Evolutionary conservation across 2,797 vertebrate species (phyloP), one percentile per base, ranked within the genome.

Genomic region (Sciurus vulgaris): DNA sequence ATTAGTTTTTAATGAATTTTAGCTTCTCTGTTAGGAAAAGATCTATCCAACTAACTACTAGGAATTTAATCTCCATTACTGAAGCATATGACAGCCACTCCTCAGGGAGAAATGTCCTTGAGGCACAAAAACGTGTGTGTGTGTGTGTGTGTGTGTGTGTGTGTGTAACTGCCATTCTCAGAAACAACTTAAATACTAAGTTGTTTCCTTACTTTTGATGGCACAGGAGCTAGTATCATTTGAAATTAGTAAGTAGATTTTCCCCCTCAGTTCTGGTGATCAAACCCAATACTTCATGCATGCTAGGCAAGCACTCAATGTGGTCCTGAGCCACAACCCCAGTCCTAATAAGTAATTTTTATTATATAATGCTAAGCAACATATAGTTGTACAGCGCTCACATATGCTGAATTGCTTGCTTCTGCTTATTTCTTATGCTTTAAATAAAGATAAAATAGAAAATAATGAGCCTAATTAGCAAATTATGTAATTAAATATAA

Each of bases 1-100:
- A 98, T 98, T 98, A 98, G 97, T 98, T 98, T 98, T 98, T 98
- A 98, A 98, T 98, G 98, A 98, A 98, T 98, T 98, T 98, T 98
- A 98, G 96, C 91, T 98, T 98, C 93, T 98, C 96, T 98, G 96
- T 98, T 98, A 98, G 96, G 97, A 98, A 98, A 98, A 98, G 91
- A 98, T 97, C 93, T 97, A 98, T 96, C 96, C 97, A 97, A 97
- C 93, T 98, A 98, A 97, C 97, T 98, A 98, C 92, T 95, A 98
- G 94, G 97, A 98, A 98, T 98, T 98, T 98, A 98, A 98, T 98
- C 97, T 98, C 94, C 92, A 97, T 98, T 98, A 98, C 88, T 97
- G 96, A 98, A 98, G 93, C 97, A 98, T 97, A 98, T 98, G 97
- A 98, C 97, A 98, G 86, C 74, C 79, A 97, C 94, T 90, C 70